Evolutionary conservation across 2,113 vertebrate genomes (phyloP), one percentile per base, ranked within the genome.

Genomic region (Coracopsis vasa): DNA sequence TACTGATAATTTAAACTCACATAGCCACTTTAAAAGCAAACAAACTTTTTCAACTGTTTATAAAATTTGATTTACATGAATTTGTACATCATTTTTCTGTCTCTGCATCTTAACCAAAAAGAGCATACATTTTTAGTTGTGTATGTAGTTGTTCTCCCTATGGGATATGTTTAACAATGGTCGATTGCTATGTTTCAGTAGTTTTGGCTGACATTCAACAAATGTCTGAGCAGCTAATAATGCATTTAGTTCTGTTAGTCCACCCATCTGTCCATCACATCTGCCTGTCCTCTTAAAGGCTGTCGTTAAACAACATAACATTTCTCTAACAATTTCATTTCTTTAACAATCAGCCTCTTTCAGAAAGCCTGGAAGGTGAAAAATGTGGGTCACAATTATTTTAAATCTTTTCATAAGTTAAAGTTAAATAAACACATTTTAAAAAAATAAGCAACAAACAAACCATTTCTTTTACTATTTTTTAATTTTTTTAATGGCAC

Each of bases 151-250:
- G 61, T 95, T 95, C 70, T 81, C 70, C 64, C 88, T 80, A 47
- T 64, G 90, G 93, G 92, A 80, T 86, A 77, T 94, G 81, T 88
- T 96, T 92, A 95, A 98, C 92, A 95, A 69, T 50, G 88, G 80
- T 97, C 58, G 2, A 75, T 95, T 95, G 79, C 84, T 86, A 79
- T 66, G 74, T 97, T 90, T 96, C 79, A 95, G 44, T 95, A 90
- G 75, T 97, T 97, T 96, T 90, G 96, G 75, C 92, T 97, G 93
- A 96, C 90, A 80, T 96, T 94, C 95, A 97, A 83, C 73, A 95
- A 96, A 92, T 95, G 75, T 96, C 91, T 96, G 89, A 96, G 84
- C 53, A 95, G 86, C 88, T 97, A 97, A 96, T 96, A 97, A 95
- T 13, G 82, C 56, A 90, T 50, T 97, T 97, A 94, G 83, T 93